These are phyloP conservation scores for Lasioglossum zephyrum DNA, from an alignment of 2,888 invertebrate genomes.

Conservation along the genomic window DNA sequence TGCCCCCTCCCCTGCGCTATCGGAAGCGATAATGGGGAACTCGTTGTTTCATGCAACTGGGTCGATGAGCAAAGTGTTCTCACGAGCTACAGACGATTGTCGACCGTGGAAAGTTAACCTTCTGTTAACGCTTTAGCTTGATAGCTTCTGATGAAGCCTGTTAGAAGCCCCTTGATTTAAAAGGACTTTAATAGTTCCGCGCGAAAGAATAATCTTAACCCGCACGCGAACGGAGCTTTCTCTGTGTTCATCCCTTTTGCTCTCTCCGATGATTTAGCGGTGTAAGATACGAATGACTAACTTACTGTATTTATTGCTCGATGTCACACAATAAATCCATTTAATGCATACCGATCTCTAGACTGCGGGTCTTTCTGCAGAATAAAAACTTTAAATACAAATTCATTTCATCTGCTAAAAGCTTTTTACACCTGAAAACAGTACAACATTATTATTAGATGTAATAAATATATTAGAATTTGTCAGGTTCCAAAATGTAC, in stretches of 20 bases:
- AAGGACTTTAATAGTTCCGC: neutral
- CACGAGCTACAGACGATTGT: constrained; percentile 1
- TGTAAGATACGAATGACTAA: no score
- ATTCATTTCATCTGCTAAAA: no score
- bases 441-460: no score
- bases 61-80: neutral
- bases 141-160: neutral
- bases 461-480: no score
- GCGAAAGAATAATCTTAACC: neutral
- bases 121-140: neutral
- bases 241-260: neutral
- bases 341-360: no score
- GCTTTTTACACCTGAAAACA: no score
- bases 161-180: neutral
- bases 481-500: no score
- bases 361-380: no score
- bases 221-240: neutral
- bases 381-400: no score
- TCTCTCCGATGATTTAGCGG: neutral
- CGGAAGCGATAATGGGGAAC: neutral
- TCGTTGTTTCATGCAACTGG: neutral
- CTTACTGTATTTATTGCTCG: no score
- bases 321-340: no score
- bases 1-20: neutral
- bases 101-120: neutral